Evolutionary conservation across 2,113 vertebrate genomes (phyloP).

Genomic region (Coptodon bakossiorum): DNA sequence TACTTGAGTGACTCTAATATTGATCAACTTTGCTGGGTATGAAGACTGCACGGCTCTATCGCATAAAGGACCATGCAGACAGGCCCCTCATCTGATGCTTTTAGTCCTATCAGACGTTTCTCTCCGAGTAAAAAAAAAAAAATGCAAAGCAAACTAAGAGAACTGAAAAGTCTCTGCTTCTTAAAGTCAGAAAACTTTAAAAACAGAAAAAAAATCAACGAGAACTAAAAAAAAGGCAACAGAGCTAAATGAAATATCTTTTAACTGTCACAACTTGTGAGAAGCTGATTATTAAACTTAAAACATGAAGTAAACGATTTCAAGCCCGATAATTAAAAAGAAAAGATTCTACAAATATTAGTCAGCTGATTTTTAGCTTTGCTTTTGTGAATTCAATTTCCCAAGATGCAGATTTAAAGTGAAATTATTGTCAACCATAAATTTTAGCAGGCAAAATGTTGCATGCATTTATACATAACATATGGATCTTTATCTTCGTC

Average conservation of each 20-base stretch:
- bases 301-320: background rate
- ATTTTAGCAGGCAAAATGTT: background rate
- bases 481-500: rapidly evolving
- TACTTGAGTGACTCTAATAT: conserved; percentile 55
- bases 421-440: background rate
- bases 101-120: background rate
- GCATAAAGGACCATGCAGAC: background rate
- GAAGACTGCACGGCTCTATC: conserved; percentile 18
- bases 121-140: background rate
- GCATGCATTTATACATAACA: background rate
- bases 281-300: background rate
- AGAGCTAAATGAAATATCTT: background rate
- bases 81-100: background rate
- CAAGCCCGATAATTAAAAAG: background rate
- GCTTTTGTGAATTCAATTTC: rapidly evolving
- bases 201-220: background rate
- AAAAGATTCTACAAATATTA: background rate
- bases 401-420: background rate
- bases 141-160: background rate
- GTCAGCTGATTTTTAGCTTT: background rate
- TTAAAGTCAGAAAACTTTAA: background rate
- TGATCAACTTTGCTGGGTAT: conserved; percentile 23
- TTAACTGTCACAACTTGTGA: background rate
- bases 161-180: background rate
- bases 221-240: background rate